phyloP scores from a whole-genome alignment of 2,113 vertebrate species.

The Amazona vittata region DNA sequence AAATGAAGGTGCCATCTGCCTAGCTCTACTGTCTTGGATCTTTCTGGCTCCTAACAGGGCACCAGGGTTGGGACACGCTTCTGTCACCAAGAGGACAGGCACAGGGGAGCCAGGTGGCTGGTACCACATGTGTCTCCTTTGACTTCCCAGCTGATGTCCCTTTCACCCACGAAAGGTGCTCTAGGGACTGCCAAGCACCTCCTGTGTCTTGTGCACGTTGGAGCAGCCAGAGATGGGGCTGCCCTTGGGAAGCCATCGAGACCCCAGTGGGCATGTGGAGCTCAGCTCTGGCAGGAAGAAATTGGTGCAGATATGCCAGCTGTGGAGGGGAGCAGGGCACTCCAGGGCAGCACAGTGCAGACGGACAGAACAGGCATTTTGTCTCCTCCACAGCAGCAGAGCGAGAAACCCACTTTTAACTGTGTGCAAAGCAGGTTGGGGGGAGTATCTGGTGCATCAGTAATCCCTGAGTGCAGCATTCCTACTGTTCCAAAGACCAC shows the following conservation, averaged over 20 bases:
- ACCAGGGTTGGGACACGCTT: not conserved
- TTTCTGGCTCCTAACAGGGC: not conserved
- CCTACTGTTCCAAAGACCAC: rapidly evolving
- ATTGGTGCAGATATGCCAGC: not conserved
- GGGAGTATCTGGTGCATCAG: not conserved
- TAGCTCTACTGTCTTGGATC: not conserved
- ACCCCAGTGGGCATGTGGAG: not conserved
- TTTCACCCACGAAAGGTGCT: not conserved
- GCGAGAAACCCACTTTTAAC: not conserved
- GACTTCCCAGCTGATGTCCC: not conserved
- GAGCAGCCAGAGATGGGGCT: not conserved
- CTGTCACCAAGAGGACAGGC: not conserved
- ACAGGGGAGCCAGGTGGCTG: rapidly evolving
- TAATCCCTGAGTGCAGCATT: not conserved
- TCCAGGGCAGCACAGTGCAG: rapidly evolving
- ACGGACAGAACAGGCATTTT: not conserved
- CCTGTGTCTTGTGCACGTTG: rapidly evolving
- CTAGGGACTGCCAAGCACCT: not conserved
- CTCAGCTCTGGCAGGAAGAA: not conserved
- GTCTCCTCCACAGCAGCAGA: not conserved
- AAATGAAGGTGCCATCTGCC: not conserved
- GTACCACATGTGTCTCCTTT: not conserved
- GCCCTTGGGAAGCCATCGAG: not conserved
- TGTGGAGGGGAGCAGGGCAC: rapidly evolving
- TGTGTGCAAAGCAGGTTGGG: not conserved